These are phyloP conservation scores for Misgurnus mizolepis DNA, from an alignment of 2,113 vertebrate genomes.

Conservation along the genomic window DNA sequence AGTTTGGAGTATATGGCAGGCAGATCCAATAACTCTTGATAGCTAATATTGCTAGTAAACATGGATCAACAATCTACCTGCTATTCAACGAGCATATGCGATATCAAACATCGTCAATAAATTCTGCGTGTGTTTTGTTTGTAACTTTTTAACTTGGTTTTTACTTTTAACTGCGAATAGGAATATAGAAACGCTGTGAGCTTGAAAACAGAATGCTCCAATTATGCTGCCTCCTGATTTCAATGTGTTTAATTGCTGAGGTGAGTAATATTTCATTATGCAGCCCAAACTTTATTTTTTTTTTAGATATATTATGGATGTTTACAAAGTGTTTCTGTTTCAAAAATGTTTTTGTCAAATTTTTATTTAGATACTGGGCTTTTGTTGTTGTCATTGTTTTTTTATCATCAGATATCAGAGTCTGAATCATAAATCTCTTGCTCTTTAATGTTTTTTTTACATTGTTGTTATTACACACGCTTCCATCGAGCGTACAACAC, in stretches of 20 bases:
- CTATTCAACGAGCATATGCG: not conserved
- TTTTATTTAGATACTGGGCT: not conserved
- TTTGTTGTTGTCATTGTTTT: not conserved
- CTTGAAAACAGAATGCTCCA: not conserved
- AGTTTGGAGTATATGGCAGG: not conserved
- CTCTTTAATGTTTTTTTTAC: not conserved
- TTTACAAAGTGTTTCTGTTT: too few relatives aligned
- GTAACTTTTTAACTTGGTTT: not conserved
- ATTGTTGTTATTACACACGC: not conserved
- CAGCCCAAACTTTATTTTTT: not conserved
- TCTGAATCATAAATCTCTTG: too few relatives aligned
- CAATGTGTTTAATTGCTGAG: slow-evolving; percentile 33
- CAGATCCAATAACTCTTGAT: not conserved
- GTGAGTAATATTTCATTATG: slow-evolving; percentile 18
- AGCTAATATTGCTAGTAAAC: not conserved
- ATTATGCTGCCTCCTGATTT: slow-evolving; percentile 9
- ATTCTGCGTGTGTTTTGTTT: not conserved
- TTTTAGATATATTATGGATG: too few relatives aligned
- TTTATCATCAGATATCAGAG: not conserved
- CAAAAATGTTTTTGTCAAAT: not conserved
- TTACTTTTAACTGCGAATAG: not conserved
- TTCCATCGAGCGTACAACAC: not conserved
- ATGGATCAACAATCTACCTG: not conserved
- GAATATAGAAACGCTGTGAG: not conserved
- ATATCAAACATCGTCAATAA: not conserved